Base-by-base conservation (phyloP, 2,888 invertebrate genomes). In the Mimachlamys varia region DNA sequence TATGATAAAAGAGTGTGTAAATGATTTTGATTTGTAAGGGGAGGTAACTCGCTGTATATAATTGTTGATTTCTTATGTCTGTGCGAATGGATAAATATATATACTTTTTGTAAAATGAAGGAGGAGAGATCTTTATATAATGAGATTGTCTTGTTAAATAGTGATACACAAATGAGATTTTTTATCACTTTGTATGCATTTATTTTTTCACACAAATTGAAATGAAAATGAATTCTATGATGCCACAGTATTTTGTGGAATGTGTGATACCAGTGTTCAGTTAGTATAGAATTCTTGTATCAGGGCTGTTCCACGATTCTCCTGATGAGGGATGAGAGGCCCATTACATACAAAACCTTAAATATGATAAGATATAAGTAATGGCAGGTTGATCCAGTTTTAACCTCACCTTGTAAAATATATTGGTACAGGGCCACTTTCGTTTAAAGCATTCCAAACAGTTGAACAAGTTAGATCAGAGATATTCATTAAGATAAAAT, bases 11-110 rank as follows among this genome's bases (percentile, higher is more conserved):
- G 44, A 22, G 3, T 58, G n/a, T 22, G 58, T n/a, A 58, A 58
- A 13, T 17, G 22, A 58, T n/a, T n/a, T 4, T 2, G 19, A 3
- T 58, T 58, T 58, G n/a, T 58, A 58, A 58, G 58, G 58, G 58
- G 58, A 76, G 76, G 33, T 76, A 76, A 76, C 76, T 76, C n/a
- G n/a, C n/a, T n/a, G n/a, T n/a, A n/a, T n/a, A 33, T 58, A 58
- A n/a, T n/a, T 58, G 22, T 22, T 19, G 3, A 55, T 19, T 19
- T 58, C 19, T 58, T 19, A 17, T 19, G 17, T 22, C 22, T 76
- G 76, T 76, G 33, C 22, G 22, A 3, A 62, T 62, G 22, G 7
- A 22, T 7, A n/a, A 62, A n/a, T 22, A 62, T 17, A 62, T n/a
- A 62, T 33, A 27, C 13, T 2, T 62, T 27, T 62, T 62, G 27